Evolutionary conservation across 1,140 invertebrate genomes (phyloP), one percentile per base, ranked within the genome.

Genomic region (Frieseomelitta varia): DNA sequence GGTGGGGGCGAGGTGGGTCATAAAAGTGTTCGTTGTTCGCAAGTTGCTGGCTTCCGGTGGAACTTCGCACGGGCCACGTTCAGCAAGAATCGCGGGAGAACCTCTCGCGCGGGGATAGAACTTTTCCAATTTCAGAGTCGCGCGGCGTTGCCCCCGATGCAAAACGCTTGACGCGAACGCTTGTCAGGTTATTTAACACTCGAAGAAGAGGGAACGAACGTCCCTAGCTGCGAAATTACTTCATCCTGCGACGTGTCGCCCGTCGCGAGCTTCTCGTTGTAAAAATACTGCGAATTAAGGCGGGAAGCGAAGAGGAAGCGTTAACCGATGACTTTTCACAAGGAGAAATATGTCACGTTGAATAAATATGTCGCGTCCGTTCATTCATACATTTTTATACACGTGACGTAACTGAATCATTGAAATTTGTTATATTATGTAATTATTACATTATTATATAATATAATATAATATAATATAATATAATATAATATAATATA

Each of bases 71-170:
- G 11, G 21, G 1, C 73, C 73, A 56, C 4, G 24, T 55, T 65
- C 19, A 39, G 24, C 15, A 67, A 79, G 21, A 34, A 21, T 79
- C 30, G 51, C 21, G n/a, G 21, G 17, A n/a, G 19, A 68, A 53
- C 21, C 68, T 79, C 39, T 79, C 65, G 51, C 39, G 4, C 39
- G 39, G n/a, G n/a, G n/a, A 6, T 8, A 6, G n/a, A 68, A 53
- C 30, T 79, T 79, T 55, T 79, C 65, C 65, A 68, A 79, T 67
- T 68, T 68, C 51, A 53, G 56, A n/a, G 15, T 4, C 11, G 56
- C 11, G 56, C 34, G 4, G 39, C 24, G 34, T 21, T 24, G 15
- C 34, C 24, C 39, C 34, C 34, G 56, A 75, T 58, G 55, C 73
- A 75, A 75, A 58, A 39, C 39, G 34, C 53, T 30, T 30, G n/a